These are phyloP conservation scores for Linepithema humile DNA, from an alignment of 1,140 invertebrate genomes.

Conservation along the genomic window DNA sequence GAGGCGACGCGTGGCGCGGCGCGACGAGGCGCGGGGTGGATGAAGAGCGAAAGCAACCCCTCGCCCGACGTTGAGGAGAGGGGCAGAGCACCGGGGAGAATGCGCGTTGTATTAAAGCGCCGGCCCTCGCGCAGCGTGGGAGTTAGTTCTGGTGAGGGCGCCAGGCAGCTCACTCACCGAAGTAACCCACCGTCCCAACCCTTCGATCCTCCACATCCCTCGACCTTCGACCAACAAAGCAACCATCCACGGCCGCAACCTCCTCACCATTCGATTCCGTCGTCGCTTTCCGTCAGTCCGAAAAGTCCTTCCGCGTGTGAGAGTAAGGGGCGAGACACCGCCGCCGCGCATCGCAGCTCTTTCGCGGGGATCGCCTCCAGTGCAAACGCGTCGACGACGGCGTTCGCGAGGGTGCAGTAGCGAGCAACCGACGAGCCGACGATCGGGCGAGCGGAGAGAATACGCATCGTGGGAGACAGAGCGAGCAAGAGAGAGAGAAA, in stretches of 20 bases:
- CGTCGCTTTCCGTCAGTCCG: conserved; percentile 41
- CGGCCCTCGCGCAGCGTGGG: conserved; percentile 81
- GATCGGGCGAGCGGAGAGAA: conserved; percentile 21
- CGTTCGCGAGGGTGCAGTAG: conserved; percentile 46
- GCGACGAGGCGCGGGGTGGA: conserved; percentile 35
- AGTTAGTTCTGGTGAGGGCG: conserved; percentile 83
- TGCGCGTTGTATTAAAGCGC: conserved; percentile 79
- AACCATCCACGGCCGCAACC: conserved; percentile 71
- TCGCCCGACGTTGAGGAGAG: not conserved
- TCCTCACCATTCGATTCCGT: conserved; percentile 63
- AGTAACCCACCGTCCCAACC: conserved; percentile 76
- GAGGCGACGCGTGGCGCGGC: conserved; percentile 64
- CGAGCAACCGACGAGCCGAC: conserved; percentile 39
- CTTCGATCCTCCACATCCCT: conserved; percentile 73
- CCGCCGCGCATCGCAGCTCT: conserved; percentile 11
- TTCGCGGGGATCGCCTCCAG: not conserved
- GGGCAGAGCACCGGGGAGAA: conserved; percentile 64
- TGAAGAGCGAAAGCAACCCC: conserved; percentile 3
- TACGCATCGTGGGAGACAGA: conserved; percentile 33
- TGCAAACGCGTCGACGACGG: conserved; percentile 10
- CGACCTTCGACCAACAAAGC: conserved; percentile 71
- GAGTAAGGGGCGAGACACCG: not conserved
- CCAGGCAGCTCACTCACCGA: conserved; percentile 82
- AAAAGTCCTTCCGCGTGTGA: conserved; percentile 35
- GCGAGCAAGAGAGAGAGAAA: not conserved